phyloP scores from a whole-genome alignment of 2,113 vertebrate species.

The Tautogolabrus adspersus region DNA sequence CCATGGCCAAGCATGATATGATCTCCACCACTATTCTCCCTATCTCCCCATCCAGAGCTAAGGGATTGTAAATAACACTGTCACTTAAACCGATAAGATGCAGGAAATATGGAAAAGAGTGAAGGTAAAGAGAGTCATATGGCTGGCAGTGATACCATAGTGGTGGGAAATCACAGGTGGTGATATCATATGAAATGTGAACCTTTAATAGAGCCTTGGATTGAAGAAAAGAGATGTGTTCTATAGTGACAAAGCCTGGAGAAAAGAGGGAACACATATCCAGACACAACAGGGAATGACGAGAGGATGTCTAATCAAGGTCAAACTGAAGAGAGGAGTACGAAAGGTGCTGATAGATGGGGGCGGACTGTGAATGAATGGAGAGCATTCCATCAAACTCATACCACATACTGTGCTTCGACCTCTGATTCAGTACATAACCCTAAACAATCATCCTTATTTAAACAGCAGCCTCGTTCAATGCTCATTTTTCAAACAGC shows the following conservation, averaged over 20 bases:
- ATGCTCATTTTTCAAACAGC: slow-evolving; percentile 67
- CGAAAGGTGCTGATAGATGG: slow-evolving; percentile 48
- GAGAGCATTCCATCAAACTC: slow-evolving; percentile 55
- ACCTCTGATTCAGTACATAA: slow-evolving; percentile 45
- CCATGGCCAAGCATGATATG: slow-evolving; percentile 59
- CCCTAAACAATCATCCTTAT: slow-evolving; percentile 76
- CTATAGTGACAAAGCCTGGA: slow-evolving; percentile 4
- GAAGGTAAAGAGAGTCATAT: slow-evolving; percentile 65
- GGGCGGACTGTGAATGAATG: slow-evolving; percentile 32
- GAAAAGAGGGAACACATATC: slow-evolving; percentile 38
- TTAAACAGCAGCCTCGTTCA: slow-evolving; percentile 65
- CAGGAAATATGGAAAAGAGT: slow-evolving; percentile 65
- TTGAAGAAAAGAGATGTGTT: slow-evolving; percentile 31
- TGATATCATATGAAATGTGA: slow-evolving; percentile 65
- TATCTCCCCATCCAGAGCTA: slow-evolving; percentile 67
- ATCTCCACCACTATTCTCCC: slow-evolving; percentile 60
- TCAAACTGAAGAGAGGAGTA: slow-evolving; percentile 57
- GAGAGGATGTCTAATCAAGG: slow-evolving; percentile 68
- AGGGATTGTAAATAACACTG: slow-evolving; percentile 77
- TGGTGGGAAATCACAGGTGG: slow-evolving; percentile 50
- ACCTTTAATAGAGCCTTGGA: slow-evolving; percentile 58
- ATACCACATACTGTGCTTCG: slow-evolving; percentile 36
- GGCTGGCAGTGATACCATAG: slow-evolving; percentile 56
- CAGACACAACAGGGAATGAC: slow-evolving; percentile 44
- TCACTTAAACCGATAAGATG: slow-evolving; percentile 75